Conservation (phyloP, 2,113 vertebrate species). For the Heteronetta atricapilla region DNA sequence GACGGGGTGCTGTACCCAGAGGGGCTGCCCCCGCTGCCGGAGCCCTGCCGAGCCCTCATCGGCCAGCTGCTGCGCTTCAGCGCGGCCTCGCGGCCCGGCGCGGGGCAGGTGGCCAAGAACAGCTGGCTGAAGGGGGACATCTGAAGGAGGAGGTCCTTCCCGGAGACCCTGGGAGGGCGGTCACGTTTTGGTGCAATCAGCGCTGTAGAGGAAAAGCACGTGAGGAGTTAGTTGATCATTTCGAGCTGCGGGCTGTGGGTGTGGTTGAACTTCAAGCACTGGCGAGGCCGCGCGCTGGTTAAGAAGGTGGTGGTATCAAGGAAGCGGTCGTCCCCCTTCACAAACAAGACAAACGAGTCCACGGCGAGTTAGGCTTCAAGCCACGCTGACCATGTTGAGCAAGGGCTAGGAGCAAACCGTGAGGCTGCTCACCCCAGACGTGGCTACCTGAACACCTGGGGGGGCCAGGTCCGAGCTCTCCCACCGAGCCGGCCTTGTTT, state of each 20-base stretch:
- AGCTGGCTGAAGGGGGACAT: slow-evolving; percentile 72
- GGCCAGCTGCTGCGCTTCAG: slow-evolving; percentile 73
- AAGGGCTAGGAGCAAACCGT: background rate
- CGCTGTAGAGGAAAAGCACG: background rate
- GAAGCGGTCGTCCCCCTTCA: background rate
- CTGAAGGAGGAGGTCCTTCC: background rate
- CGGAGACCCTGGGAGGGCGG: background rate
- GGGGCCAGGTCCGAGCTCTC: background rate
- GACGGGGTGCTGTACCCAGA: slow-evolving; percentile 75
- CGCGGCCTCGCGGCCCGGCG: slow-evolving; percentile 54
- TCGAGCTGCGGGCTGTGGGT: background rate
- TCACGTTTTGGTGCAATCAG: background rate
- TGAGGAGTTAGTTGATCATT: background rate
- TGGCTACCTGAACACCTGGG: accelerated
- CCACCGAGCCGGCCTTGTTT: background rate
- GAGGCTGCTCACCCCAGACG: background rate
- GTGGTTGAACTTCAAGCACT: background rate
- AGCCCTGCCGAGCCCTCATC: slow-evolving; percentile 75
- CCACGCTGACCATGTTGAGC: background rate
- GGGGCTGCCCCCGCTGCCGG: slow-evolving; percentile 47
- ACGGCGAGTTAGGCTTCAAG: background rate
- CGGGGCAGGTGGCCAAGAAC: slow-evolving; percentile 76
- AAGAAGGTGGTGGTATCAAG: background rate
- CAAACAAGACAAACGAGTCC: background rate
- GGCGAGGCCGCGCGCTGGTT: background rate